Evolutionary conservation across 2,888 invertebrate species (phyloP), one percentile per base, ranked within the genome.

Genomic region (Petrolisthes manimaculis): DNA sequence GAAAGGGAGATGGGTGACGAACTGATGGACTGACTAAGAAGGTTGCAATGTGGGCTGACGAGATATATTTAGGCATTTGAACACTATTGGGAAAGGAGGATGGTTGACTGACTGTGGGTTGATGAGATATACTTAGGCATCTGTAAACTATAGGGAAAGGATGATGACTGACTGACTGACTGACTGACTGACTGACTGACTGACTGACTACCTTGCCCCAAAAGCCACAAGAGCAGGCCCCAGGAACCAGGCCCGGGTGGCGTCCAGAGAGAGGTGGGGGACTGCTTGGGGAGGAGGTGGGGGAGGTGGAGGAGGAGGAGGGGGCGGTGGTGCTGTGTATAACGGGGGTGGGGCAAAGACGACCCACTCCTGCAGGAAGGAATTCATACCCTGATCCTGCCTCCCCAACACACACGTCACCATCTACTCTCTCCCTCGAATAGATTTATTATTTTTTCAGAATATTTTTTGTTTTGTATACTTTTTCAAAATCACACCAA

Each of bases 341-440:
- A 37, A 37, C 2, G 37, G 37, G n/a, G 53, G 54, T 51, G 86
- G 82, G 5, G 77, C 74, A 5, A 86, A 61, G 61, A 86, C 75
- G 9, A 86, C 86, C 86, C 86, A 86, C 86, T 86, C 86, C 86
- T 82, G 82, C 56, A 86, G 82, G 75, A 86, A 81, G 75, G 86
- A 77, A 86, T 86, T 86, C 86, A 86, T 86, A 55, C 77, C 86
- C 81, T 53, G 18, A 12, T 75, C 61, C 14, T 56, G 24, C 5
- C 61, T 37, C 24, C 21, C 84, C 78, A 53, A 37, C 67, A 77
- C 78, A 84, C 84, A 84, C 78, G 6, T 37, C 67, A 78, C 61
- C 78, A 84, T 61, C 53, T 21, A 78, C 61, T 5, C 37, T n/a
- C n/a, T 67, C 9, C 51, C 75, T 18, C 14, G 4, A 24, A 14